phyloP scores from a whole-genome alignment of 2,888 invertebrate genomes.

The Oxytorus armatus region DNA sequence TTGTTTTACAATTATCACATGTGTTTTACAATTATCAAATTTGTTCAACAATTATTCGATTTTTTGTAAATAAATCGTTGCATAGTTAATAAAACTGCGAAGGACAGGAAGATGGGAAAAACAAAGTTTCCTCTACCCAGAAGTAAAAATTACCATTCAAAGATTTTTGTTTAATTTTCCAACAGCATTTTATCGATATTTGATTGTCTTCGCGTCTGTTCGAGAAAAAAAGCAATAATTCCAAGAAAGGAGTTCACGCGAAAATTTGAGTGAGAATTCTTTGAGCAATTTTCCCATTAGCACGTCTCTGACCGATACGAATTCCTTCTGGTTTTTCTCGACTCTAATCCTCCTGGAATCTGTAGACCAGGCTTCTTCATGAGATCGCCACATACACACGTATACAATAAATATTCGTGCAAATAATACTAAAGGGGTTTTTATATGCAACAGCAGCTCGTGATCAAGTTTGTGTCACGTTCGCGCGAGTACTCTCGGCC shows the following conservation, averaged over 20 bases:
- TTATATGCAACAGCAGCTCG: background rate
- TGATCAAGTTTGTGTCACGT: slow-evolving; percentile 48
- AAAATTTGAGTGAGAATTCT: slow-evolving; percentile 35
- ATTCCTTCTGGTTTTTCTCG: slow-evolving; percentile 3
- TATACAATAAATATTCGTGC: background rate
- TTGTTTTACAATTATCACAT: no score
- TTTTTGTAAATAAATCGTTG: no score
- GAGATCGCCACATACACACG: background rate
- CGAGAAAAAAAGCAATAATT: background rate
- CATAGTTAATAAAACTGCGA: no score
- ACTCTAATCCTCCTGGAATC: background rate
- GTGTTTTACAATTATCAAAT: no score
- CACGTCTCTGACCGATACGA: slow-evolving; percentile 30
- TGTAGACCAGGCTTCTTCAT: slow-evolving; percentile 4
- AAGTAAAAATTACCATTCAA: no score
- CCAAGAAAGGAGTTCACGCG: background rate
- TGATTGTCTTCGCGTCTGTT: slow-evolving; percentile 4
- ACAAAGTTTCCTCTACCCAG: no score
- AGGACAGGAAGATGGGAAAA: no score
- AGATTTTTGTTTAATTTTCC: background rate
- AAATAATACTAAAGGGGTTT: no score
- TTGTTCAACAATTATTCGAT: no score
- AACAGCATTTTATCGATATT: background rate
- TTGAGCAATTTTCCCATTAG: slow-evolving; percentile 41
- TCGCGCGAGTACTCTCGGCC: slow-evolving; percentile 36